Conservation (phyloP, 1,140 invertebrate genomes). For the Drosophila ercepeae region DNA sequence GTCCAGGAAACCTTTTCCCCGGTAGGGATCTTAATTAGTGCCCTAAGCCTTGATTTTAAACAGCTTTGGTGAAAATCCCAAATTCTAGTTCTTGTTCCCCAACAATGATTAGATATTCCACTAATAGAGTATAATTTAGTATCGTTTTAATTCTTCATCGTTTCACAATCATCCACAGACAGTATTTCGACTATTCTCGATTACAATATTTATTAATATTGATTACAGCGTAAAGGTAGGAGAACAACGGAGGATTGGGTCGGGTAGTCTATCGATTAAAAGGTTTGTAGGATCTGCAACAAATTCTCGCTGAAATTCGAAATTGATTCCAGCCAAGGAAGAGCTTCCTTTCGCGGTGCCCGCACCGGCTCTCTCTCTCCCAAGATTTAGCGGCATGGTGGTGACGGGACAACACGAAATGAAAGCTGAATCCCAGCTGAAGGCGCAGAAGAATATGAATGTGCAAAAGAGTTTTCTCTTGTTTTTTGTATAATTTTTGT, state of each 20-base stretch:
- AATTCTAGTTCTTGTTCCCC: too few relatives aligned
- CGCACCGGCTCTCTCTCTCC: conserved; percentile 63
- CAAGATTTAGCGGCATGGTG: conserved; percentile 40
- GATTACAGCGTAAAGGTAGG: conserved; percentile 39
- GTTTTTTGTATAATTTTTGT: conserved; percentile 65
- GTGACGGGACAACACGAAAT: conserved; percentile 20
- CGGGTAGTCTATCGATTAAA: conserved; percentile 18
- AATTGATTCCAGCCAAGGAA: conserved; percentile 25
- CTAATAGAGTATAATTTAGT: conserved; percentile 68
- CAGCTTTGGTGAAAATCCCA: too few relatives aligned
- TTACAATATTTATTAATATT: conserved; percentile 81
- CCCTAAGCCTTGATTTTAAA: background rate
- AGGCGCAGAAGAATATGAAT: conserved; percentile 75
- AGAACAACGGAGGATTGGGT: conserved; percentile 52
- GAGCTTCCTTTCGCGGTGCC: conserved; percentile 6
- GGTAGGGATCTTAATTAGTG: conserved; percentile 6
- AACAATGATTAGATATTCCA: background rate
- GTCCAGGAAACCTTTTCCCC: conserved; percentile 2
- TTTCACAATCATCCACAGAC: conserved; percentile 79
- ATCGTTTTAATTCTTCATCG: conserved; percentile 79
- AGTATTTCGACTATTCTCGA: conserved; percentile 71
- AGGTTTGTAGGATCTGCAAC: conserved; percentile 10
- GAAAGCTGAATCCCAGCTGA: conserved; percentile 2
- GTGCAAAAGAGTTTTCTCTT: conserved; percentile 68
- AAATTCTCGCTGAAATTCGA: conserved; percentile 65